Conservation (phyloP, 2,888 invertebrate species). For the Apamea crenata region DNA sequence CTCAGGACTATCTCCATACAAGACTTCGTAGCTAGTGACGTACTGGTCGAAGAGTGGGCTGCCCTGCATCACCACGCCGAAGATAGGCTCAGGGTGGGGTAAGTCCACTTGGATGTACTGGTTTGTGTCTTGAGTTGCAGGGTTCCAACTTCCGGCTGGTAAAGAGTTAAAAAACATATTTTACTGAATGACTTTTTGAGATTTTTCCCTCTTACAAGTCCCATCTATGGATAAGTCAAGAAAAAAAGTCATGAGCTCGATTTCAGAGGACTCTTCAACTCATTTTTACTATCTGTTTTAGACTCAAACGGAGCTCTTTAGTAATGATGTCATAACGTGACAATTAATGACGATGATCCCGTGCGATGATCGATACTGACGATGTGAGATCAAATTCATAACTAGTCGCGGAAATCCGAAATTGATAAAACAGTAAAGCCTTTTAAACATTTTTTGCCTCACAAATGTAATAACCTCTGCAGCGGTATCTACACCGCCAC, state of each 20-base stretch:
- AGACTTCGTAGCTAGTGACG: slow-evolving; percentile 94
- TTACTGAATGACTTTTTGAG: not conserved
- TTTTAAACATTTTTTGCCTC: not conserved
- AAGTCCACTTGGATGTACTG: slow-evolving; percentile 94
- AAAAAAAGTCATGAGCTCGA: not conserved
- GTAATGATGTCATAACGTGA: not conserved
- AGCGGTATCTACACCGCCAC: not conserved
- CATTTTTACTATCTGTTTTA: not conserved
- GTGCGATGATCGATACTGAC: not conserved
- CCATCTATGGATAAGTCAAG: not conserved
- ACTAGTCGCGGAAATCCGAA: not conserved
- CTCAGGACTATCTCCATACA: slow-evolving; percentile 92
- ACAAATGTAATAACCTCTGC: not conserved
- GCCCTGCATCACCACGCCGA: slow-evolving; percentile 94
- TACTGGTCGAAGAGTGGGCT: slow-evolving; percentile 92
- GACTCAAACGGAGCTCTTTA: not conserved
- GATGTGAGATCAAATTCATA: not conserved
- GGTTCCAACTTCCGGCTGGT: slow-evolving; percentile 93
- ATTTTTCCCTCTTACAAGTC: not conserved
- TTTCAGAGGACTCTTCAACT: not conserved
- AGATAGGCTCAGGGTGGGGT: slow-evolving; percentile 92
- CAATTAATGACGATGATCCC: not conserved
- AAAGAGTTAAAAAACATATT: not conserved
- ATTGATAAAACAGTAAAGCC: not conserved
- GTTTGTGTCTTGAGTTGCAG: slow-evolving; percentile 89